Percentiles rank a stretch among this genome's conserved stretches.
phyloP scores from a whole-genome alignment of 37 sponge, comb jelly and placozoan species.

The Eunapius fragilis region DNA sequence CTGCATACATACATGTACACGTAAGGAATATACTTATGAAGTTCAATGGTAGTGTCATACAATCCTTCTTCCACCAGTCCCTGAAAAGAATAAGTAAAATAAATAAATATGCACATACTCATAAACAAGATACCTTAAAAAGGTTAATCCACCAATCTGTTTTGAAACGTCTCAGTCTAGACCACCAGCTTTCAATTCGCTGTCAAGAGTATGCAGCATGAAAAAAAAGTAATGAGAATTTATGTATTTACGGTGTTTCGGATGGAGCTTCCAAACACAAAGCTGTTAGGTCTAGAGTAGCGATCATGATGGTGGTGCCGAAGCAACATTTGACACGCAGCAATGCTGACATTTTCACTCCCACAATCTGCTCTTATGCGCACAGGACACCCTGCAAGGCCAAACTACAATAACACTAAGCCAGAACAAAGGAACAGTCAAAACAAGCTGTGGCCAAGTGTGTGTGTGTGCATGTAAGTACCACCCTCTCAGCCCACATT shows the following conservation, averaged over 20 bases:
- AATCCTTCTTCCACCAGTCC: slow-evolving; percentile 6
- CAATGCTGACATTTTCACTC: slow-evolving; percentile 38
- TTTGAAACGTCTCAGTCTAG: slow-evolving; percentile 31
- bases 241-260: slow-evolving; percentile 27
- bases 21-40: slow-evolving; percentile 24
- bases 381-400: slow-evolving; percentile 35
- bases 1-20: background rate
- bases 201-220: background rate
- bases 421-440: background rate
- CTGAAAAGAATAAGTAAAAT: background rate
- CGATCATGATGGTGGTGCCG: slow-evolving; percentile 20
- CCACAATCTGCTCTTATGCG: slow-evolving; percentile 45
- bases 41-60: background rate
- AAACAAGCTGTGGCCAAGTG: background rate
- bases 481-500: background rate
- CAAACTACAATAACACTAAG: background rate
- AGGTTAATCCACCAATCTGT: slow-evolving; percentile 52
- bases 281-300: slow-evolving; percentile 35
- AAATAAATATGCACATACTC: background rate
- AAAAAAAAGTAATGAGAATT: slow-evolving; percentile 4
- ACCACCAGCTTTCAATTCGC: slow-evolving; percentile 70
- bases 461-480: background rate
- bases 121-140: slow-evolving; percentile 17
- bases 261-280: slow-evolving; percentile 46
- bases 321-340: slow-evolving; percentile 29